Base-by-base conservation (phyloP, 2,797 vertebrate genomes). In the Psittacula echo region DNA sequence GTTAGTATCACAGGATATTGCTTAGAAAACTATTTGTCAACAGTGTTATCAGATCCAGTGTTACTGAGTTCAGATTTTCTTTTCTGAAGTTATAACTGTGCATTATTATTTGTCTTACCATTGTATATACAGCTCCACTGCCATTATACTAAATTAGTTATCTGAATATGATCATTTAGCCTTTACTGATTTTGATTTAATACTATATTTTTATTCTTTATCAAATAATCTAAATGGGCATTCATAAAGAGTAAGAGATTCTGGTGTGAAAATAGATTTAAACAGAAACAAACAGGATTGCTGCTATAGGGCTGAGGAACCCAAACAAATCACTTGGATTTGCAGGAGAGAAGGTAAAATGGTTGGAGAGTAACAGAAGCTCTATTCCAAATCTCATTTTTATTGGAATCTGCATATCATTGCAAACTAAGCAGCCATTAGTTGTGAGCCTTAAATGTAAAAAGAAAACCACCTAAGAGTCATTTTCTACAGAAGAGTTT, bases 351-450 rank as follows among this genome's bases (percentile, higher is more conserved):
- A 68, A 34, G 13, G 48, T 23, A 70, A 78, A 91, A 60, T 60
- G n/a, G 13, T 21, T 68, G 26, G 60, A 90, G n/a, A 73, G n/a
- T 29, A 73, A 53, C 44, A 75, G 50, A 88, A 73, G 56, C 65
- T 95, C 78, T 16, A 86, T 85, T 89, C 88, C 44, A 77, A 64
- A 61, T 62, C 39, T 85, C 62, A 18, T 8, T 90, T 90, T 60
- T 68, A 62, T 44, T 72, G 51, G 32, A 86, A 86, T 54, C 24
- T 76, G 58, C 1, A 0, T 45, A 84, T 56, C 23, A 27, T 30
- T 73, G 53, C 54, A 95, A 92, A 85, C 64, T 91, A 88, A 47
- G 47, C 13, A 96, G 66, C 26, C 21, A 61, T 71, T 81, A 90
- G 34, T 23, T 91, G 41, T 32, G 24, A 88, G 60, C 13, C 30